Base-by-base conservation (phyloP, 2,113 vertebrate genomes). In the Prunella himalayana region DNA sequence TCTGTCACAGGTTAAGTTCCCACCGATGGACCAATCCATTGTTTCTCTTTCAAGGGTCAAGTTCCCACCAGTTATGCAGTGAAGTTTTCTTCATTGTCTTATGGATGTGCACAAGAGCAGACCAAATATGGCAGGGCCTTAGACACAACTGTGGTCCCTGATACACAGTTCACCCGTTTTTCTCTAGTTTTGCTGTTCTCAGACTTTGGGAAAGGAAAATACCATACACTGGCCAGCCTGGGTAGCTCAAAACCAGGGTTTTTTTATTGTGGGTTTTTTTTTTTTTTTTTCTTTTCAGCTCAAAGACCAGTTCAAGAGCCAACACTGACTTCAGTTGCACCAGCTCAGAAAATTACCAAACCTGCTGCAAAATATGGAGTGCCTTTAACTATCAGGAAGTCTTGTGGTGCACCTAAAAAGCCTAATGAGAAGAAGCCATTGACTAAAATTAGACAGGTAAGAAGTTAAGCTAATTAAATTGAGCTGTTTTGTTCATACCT, bases 311-410 rank as follows among this genome's bases (percentile, higher is more conserved):
- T 98, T 92, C 98, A 98, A 91, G 98, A 98, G 49, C 98, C 97
- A 96, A 92, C 88, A 27, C 51, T 97, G 25, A 96, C 97, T 82
- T 96, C 98, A 53, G 92, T 96, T 82, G 75, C 96, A 73, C 97
- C 98, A 95, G 97, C 98, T 92, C 99, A 98, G 96, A 99, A 99
- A 98, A 99, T 99, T 93, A 99, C 99, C 83, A 99, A 99, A 97
- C 99, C 99, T 98, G 99, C 99, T 94, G 98, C 98, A 97, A 99
- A 99, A 97, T 99, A 99, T 3, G 99, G 99, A 98, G 98, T 99
- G 98, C 99, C 99, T 98, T 99, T 99, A 98, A 97, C 93, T 33
- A 97, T 92, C 73, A 99, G 97, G 97, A 99, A 98, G 95, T 94
- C 98, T 63, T 97, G 94, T 39, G 98, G 98, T 65, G 96, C 92